Percentiles rank a stretch among this genome's conserved stretches.
These are phyloP conservation scores for Belgica antarctica DNA, from an alignment of 2,888 invertebrate species.

Conservation along the genomic window DNA sequence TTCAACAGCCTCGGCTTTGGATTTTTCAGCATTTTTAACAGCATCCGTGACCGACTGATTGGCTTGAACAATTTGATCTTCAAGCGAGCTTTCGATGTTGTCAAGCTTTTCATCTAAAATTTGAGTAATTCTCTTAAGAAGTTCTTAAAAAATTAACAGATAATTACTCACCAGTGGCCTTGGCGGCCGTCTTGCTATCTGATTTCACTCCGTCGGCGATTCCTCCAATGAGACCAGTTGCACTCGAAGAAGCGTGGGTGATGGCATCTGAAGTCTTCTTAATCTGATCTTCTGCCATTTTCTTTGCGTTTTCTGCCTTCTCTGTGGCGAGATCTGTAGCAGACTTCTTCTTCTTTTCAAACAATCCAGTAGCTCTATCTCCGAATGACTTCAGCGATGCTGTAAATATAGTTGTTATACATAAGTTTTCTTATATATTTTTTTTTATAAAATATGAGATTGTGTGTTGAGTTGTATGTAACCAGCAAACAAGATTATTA, in stretches of 20 bases:
- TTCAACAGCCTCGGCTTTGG: slow-evolving; percentile 55
- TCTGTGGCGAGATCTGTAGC: slow-evolving; percentile 64
- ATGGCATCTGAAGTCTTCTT: slow-evolving; percentile 63
- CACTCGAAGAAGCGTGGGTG: slow-evolving; percentile 59
- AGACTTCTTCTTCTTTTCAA: slow-evolving; percentile 71
- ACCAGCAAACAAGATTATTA: not conserved
- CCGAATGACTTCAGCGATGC: slow-evolving; percentile 71
- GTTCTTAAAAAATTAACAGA: not conserved
- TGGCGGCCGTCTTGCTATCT: not conserved
- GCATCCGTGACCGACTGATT: slow-evolving; percentile 14
- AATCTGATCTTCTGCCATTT: slow-evolving; percentile 64
- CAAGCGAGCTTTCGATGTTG: slow-evolving; percentile 32
- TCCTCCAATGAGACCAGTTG: slow-evolving; percentile 58
- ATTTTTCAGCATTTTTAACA: slow-evolving; percentile 45
- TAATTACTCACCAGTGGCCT: slow-evolving; percentile 9
- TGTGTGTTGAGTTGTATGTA: not conserved
- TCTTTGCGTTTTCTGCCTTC: slow-evolving; percentile 62
- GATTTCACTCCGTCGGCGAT: not conserved
- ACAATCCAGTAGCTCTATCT: slow-evolving; percentile 68
- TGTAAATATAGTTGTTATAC: slow-evolving; percentile 49
- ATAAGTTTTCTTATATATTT: too few species aligned
- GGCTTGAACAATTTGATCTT: slow-evolving; percentile 41
- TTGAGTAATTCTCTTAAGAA: not conserved
- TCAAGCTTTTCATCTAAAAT: slow-evolving; percentile 12
- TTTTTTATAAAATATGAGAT: not conserved